phyloP scores from a whole-genome alignment of 2,888 invertebrate genomes.

The Folsomia manolachei region DNA sequence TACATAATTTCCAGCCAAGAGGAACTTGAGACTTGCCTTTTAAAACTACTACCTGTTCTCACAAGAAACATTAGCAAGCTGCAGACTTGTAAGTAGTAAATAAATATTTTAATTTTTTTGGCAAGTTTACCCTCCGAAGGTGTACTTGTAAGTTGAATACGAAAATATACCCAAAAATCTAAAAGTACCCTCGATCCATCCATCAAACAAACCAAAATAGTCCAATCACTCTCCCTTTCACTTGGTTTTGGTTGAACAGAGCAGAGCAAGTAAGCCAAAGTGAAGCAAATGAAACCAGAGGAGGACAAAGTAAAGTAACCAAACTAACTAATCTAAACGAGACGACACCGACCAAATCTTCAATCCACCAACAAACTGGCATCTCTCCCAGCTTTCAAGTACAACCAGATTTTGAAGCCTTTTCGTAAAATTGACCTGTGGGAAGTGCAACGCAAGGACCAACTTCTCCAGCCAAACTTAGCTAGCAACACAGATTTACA shows the following conservation, averaged over 20 bases:
- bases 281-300: neutral
- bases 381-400: neutral
- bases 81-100: neutral
- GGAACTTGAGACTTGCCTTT: neutral
- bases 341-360: too few species aligned
- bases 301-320: neutral
- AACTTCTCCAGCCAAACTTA: neutral
- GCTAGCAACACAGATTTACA: too few species aligned
- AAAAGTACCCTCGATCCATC: neutral
- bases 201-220: neutral
- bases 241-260: neutral
- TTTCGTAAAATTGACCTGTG: neutral
- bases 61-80: neutral
- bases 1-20: neutral
- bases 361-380: too few species aligned
- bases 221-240: neutral
- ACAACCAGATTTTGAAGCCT: neutral
- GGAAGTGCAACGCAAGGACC: neutral
- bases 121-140: too few species aligned
- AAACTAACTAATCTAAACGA: neutral
- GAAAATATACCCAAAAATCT: constrained; percentile 1
- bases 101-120: too few species aligned
- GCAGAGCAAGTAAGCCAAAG: neutral
- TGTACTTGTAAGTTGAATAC: too few species aligned
- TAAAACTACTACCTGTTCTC: neutral